Evolutionary conservation across 1,140 invertebrate species (phyloP).

Genomic region (Anastrepha ludens): DNA sequence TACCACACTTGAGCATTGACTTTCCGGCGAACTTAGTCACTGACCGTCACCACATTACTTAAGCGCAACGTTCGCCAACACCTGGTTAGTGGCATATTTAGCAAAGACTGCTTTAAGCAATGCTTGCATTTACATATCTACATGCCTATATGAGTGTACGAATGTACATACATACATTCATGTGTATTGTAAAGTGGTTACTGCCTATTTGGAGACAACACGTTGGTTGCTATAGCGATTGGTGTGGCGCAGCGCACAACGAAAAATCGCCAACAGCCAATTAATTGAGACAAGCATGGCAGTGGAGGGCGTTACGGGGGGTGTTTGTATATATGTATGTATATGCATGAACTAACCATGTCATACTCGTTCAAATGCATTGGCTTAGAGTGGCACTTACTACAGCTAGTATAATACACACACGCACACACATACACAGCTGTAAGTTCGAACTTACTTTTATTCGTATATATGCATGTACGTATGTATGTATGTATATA

Average conservation of each 20-base stretch:
- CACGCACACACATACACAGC: no score
- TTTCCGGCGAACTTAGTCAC: conserved; percentile 44
- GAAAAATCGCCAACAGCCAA: conserved; percentile 27
- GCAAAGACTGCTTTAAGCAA: not conserved
- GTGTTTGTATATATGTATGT: not conserved
- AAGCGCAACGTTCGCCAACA: not conserved
- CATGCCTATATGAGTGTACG: no score
- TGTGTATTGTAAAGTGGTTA: conserved; percentile 11
- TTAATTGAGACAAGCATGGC: not conserved
- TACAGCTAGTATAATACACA: not conserved
- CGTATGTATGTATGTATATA: not conserved
- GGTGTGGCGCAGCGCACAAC: conserved; percentile 36
- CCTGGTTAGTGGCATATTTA: no score
- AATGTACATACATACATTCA: not conserved
- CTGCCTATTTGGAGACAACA: conserved; percentile 50
- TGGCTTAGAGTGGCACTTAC: not conserved
- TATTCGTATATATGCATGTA: not conserved
- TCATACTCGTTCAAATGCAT: not conserved
- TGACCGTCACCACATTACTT: conserved; percentile 41
- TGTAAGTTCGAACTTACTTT: no score
- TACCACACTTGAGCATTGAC: conserved; percentile 51
- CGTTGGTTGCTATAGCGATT: conserved; percentile 43
- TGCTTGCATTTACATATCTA: no score
- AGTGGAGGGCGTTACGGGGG: no score
- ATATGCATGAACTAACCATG: not conserved